Evolutionary conservation across 2,797 vertebrate species (phyloP).

Genomic region (Pempheris klunzingeri): DNA sequence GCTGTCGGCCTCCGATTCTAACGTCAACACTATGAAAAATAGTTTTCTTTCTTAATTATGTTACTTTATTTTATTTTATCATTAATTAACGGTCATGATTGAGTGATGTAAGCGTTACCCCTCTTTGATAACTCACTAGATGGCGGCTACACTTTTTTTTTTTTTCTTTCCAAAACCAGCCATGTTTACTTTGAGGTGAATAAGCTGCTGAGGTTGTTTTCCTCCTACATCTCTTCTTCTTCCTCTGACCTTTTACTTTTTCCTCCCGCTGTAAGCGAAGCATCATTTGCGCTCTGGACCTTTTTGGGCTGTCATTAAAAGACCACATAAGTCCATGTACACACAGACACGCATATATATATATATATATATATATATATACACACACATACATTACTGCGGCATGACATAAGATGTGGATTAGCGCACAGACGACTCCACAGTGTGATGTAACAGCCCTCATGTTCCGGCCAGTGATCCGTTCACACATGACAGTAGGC

Average conservation of each 20-base stretch:
- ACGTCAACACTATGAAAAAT: too few relatives aligned
- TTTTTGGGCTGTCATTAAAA: constrained; percentile 34
- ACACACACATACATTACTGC: not conserved
- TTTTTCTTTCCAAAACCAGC: too few relatives aligned
- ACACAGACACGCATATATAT: too few relatives aligned
- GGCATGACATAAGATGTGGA: constrained; percentile 24
- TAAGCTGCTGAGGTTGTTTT: not conserved
- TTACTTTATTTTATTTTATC: too few relatives aligned
- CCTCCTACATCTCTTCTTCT: not conserved
- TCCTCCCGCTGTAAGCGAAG: constrained; percentile 8
- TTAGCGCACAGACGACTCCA: constrained; percentile 25
- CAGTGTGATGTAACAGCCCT: constrained; percentile 45
- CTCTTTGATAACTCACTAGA: too few relatives aligned
- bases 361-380: too few relatives aligned
- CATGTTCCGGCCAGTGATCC: constrained; percentile 6
- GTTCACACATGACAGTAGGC: constrained; percentile 19
- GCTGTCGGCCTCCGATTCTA: too few relatives aligned
- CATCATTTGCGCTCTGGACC: constrained; percentile 1
- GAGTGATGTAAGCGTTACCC: too few relatives aligned
- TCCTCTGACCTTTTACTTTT: not conserved
- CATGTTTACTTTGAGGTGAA: too few relatives aligned
- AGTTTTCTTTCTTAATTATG: too few relatives aligned
- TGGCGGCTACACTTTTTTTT: too few relatives aligned
- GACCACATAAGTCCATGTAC: constrained; percentile 24
- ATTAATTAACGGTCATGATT: too few relatives aligned